phyloP scores from a whole-genome alignment of 2,797 vertebrate species.

The Fundulus diaphanus region DNA sequence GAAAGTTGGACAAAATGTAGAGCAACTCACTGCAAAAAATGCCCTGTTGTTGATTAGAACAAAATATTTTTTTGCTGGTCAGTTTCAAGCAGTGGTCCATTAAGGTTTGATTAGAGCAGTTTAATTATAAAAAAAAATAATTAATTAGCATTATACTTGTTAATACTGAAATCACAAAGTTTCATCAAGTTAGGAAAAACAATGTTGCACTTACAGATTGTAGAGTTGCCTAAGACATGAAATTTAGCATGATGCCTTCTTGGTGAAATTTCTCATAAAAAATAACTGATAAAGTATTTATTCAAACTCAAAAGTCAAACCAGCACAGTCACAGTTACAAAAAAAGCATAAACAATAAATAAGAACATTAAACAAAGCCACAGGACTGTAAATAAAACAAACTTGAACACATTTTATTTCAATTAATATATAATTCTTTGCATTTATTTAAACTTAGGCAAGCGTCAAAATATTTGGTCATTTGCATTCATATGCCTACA shows the following conservation, averaged over 20 bases:
- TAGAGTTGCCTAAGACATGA: not conserved
- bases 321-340: not conserved
- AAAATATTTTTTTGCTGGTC: conserved; percentile 26
- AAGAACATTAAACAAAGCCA: not conserved
- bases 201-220: not conserved
- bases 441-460: not conserved
- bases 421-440: not conserved
- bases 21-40: conserved; percentile 5
- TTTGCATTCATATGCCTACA: not conserved
- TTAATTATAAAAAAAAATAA: not conserved
- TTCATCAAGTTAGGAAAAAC: not conserved
- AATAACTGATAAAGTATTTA: not conserved
- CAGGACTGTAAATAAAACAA: not conserved
- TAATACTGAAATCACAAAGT: not conserved
- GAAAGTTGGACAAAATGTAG: not conserved
- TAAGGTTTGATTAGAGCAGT: not conserved
- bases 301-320: not conserved
- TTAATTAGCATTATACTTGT: not conserved
- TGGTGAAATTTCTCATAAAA: not conserved
- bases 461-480: no score
- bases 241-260: not conserved
- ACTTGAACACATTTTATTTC: not conserved
- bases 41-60: conserved; percentile 8
- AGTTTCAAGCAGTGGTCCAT: conserved; percentile 14
- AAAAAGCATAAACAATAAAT: no score